phyloP scores from a whole-genome alignment of 2,888 invertebrate species.

The Acronicta aceris region DNA sequence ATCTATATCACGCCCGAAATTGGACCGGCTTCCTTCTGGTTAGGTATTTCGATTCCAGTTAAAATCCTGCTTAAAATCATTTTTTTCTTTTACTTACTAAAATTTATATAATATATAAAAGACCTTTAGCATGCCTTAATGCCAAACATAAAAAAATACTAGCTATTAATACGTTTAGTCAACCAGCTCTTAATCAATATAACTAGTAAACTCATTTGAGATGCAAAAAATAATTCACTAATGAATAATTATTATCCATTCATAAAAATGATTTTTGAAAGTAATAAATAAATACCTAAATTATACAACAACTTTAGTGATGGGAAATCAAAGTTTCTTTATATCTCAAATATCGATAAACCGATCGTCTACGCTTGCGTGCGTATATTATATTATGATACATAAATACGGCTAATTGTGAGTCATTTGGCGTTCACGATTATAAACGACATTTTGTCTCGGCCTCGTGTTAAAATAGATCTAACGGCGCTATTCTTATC shows the following conservation, averaged over 20 bases:
- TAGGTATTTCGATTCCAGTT: too few species aligned
- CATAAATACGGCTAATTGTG: conserved; percentile 47
- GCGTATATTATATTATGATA: conserved; percentile 41
- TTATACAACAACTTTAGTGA: conserved; percentile 25
- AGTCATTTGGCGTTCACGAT: conserved; percentile 48
- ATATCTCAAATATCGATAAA: conserved; percentile 38
- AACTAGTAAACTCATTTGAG: conserved; percentile 15
- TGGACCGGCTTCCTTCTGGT: too few species aligned
- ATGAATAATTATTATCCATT: conserved; percentile 37
- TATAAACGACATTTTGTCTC: conserved; percentile 49
- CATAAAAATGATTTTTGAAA: conserved; percentile 25
- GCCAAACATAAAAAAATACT: too few species aligned
- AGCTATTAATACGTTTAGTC: conserved; percentile 2
- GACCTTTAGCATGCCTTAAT: too few species aligned
- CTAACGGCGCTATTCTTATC: conserved; percentile 51
- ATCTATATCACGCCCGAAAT: too few species aligned
- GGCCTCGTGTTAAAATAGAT: conserved; percentile 48
- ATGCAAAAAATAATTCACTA: conserved; percentile 28
- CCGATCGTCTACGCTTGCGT: conserved; percentile 19
- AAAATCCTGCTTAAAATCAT: too few species aligned
- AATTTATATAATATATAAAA: too few species aligned
- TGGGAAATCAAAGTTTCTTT: conserved; percentile 19
- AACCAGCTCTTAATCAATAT: conserved; percentile 21
- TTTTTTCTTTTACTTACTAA: too few species aligned
- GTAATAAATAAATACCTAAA: conserved; percentile 26